Evolutionary conservation across 2,113 vertebrate species (phyloP), one percentile per base, ranked within the genome.

Genomic region (Australoheros scitulus): DNA sequence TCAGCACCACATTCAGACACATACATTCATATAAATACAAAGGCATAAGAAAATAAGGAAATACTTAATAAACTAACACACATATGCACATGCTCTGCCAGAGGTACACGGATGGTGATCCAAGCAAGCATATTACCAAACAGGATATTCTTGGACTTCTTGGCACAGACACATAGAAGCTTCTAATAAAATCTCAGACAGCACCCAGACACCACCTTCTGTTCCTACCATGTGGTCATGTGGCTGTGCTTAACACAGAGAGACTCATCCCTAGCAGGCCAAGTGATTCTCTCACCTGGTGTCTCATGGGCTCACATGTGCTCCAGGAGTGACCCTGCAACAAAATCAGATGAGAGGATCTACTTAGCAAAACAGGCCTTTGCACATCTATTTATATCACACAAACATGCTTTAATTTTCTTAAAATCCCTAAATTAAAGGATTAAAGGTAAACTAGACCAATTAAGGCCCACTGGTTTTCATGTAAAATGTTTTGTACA

Each of bases 161-260:
- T 94, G 94, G 94, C 93, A 88, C 63, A 5, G 82, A 90, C 87
- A 91, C 91, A 92, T 61, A 92, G 83, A 90, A 76, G 80, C 92
- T 86, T 89, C 90, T 92, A 88, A 92, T 90, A 89, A 88, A 91
- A 70, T 74, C 91, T 91, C 85, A 94, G 94, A 94, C 92, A 68
- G 85, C 79, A 81, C 82, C 86, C 88, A 92, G 90, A 92, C 93
- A 90, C 86, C 90, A 93, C 93, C 94, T 92, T 91, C 91, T 93
- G 94, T 88, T 92, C 86, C 88, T 78, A 77, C 87, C 87, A 80
- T 88, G 63, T 64, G 89, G 79, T 56, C 79, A 63, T 72, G 90
- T 81, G 89, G n/a, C 68, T 50, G 81, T 7, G 55, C 81, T 83
- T 86, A 83, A 83, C 76, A 80, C 70, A 29, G 70, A 83, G 76